Evolutionary conservation across 2,797 vertebrate species (phyloP), one percentile per base, ranked within the genome.

Genomic region (Adrianichthys oophorus): DNA sequence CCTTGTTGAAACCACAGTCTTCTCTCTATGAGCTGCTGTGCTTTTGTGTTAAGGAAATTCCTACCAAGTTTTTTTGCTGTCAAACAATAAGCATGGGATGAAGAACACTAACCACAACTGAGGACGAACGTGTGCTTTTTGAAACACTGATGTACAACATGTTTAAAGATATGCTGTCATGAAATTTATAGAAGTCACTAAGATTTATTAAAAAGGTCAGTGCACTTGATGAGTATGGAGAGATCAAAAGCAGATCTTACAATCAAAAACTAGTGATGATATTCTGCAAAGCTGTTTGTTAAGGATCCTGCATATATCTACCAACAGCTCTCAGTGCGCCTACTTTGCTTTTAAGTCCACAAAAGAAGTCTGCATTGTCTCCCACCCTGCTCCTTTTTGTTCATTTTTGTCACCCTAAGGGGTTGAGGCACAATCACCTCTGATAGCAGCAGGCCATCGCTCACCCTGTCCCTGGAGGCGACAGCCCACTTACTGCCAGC

Each of bases 391-490:
- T 37, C 45, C 49, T 56, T 48, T 71, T 56, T 15, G 21, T 86
- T 83, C 70, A 78, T 84, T 79, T 82, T 32, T 81, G 77, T 86
- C 84, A 83, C 76, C 78, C 76, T 47, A 21, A 81, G 83, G 85
- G 79, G 82, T 60, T 74, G 73, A 72, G 64, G 72, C 73, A 80
- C 83, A 85, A 84, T 90, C 78, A 83, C 81, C 84, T 85, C 73
- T 16, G 74, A 86, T 77, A 80, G 85, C 60, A 63, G 72, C 18
- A 26, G 70, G 62, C 78, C 83, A 86, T 86, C 66, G 79, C 80
- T 91, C 85, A 88, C 79, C 42, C 63, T 80, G 82, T 88, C 84
- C 85, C 88, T 68, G 71, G 70, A 89, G 89, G 88, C 74, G 84
- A 90, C 87, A 86, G 72, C 69, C 89, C 79, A 86, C 83, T 87